Conservation (phyloP, 1,140 invertebrate genomes). For the Mizuhopecten yessoensis region DNA sequence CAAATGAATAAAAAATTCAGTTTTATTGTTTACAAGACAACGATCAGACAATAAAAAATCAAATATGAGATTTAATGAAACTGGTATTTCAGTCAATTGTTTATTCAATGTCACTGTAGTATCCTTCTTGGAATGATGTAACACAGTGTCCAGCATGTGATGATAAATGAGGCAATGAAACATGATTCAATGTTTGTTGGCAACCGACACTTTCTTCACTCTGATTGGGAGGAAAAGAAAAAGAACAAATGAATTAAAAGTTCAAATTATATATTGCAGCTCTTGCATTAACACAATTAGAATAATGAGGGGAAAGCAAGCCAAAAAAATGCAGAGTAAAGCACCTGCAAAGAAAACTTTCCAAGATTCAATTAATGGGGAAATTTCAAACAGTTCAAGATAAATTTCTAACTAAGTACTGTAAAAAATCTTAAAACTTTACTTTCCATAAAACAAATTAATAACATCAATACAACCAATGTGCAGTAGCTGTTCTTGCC, state of each 20-base stretch:
- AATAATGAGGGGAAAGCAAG: neutral
- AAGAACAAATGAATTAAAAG: neutral
- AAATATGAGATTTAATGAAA: neutral
- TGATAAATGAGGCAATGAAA: constrained; percentile 24
- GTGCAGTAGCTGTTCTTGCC: neutral
- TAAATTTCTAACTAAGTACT: neutral
- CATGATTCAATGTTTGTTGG: constrained; percentile 38
- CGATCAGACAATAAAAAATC: constrained; percentile 38
- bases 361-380: neutral
- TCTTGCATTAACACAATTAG: neutral
- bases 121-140: neutral
- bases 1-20: neutral
- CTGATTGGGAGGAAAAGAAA: neutral
- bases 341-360: neutral
- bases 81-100: neutral
- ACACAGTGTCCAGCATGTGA: constrained; percentile 37
- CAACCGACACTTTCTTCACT: constrained; percentile 19
- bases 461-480: constrained; percentile 26
- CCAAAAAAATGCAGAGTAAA: constrained; percentile 35
- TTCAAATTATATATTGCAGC: neutral
- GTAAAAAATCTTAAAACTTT: neutral
- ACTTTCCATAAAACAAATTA: neutral
- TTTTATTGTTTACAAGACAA: constrained; percentile 35
- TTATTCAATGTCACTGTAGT: constrained; percentile 12
- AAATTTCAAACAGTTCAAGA: neutral